phyloP scores from a whole-genome alignment of 2,797 vertebrate species.

The Sebastes iracundus region DNA sequence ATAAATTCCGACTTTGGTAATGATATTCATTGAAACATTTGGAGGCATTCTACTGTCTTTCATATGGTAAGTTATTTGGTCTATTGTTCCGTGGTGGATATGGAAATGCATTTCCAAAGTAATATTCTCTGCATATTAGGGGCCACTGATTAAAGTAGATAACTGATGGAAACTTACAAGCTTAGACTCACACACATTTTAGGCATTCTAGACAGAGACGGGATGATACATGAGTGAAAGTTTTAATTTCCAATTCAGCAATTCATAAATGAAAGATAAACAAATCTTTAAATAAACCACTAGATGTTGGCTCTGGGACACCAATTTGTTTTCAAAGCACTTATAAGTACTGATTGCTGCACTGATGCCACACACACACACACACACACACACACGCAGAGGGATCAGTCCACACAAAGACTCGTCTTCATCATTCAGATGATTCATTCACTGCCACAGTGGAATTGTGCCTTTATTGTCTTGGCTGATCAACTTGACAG shows the following conservation, averaged over 20 bases:
- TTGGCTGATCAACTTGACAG: conserved; percentile 62
- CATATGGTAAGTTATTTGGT: conserved; percentile 51
- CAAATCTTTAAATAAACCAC: conserved; percentile 62
- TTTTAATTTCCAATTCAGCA: conserved; percentile 53
- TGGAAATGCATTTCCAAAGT: conserved; percentile 58
- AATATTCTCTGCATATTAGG: conserved; percentile 44
- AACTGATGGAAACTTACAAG: conserved; percentile 37
- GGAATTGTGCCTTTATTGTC: conserved; percentile 56
- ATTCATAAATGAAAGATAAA: conserved; percentile 66
- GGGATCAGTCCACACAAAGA: conserved; percentile 36
- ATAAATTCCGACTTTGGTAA: conserved; percentile 53
- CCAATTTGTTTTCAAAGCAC: conserved; percentile 55
- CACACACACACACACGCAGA: neutral
- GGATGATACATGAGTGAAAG: neutral
- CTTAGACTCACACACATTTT: conserved; percentile 5
- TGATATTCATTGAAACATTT: conserved; percentile 74
- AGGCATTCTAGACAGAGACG: neutral
- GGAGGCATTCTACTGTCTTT: conserved; percentile 50
- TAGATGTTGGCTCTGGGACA: conserved; percentile 42
- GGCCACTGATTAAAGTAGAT: conserved; percentile 47
- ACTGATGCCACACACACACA: conserved; percentile 4
- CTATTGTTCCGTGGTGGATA: conserved; percentile 47
- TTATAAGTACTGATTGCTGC: conserved; percentile 39
- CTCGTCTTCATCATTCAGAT: conserved; percentile 57
- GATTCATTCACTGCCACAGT: conserved; percentile 44